phyloP scores from a whole-genome alignment of 2,797 vertebrate genomes.

The Ceryle rudis region DNA sequence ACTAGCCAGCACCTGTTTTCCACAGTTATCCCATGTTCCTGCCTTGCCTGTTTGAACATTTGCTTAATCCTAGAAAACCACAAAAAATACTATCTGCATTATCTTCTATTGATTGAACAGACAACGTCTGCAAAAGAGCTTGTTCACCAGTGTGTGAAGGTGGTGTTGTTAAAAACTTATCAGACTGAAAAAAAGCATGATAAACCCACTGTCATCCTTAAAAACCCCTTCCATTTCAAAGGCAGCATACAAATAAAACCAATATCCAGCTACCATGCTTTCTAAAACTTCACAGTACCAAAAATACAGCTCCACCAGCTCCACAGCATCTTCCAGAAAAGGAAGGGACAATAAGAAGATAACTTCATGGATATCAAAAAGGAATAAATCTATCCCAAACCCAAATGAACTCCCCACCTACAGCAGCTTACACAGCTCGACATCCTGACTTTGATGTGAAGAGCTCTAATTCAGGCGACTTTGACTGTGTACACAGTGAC shows the following conservation, averaged over 20 bases:
- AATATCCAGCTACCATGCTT: neutral
- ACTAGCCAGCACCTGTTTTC: neutral
- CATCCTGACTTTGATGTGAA: neutral
- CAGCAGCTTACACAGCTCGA: neutral
- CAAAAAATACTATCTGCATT: neutral
- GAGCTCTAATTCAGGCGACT: neutral
- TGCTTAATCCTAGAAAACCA: neutral
- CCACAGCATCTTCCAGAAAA: neutral
- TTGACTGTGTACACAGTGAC: neutral
- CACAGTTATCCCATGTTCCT: neutral
- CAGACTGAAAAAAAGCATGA: neutral
- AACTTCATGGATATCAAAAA: neutral
- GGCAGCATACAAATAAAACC: neutral
- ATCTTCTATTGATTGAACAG: neutral
- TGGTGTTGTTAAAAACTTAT: neutral
- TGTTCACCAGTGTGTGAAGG: neutral
- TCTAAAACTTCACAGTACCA: neutral
- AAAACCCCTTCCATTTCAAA: neutral
- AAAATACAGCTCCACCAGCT: neutral
- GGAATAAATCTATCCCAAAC: neutral
- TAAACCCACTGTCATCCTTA: neutral
- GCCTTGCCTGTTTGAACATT: neutral
- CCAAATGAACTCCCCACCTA: neutral
- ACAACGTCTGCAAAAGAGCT: neutral
- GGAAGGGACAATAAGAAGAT: neutral